Base-by-base conservation (phyloP, 2,888 invertebrate species). In the Rhaphigaster nebulosa region DNA sequence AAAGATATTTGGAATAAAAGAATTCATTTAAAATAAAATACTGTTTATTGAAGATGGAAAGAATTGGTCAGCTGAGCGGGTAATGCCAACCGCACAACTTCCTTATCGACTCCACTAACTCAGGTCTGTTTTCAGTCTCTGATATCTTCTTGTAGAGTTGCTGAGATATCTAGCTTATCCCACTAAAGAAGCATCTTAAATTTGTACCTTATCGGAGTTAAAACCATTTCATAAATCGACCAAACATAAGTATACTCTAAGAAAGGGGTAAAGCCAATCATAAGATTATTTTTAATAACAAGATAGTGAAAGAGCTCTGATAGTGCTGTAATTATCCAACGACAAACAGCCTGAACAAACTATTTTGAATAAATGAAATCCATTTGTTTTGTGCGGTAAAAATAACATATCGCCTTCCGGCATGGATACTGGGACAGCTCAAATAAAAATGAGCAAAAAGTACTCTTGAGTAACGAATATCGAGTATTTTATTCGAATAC, bases 211-310 rank as follows among this genome's bases (percentile, higher is more conserved):
- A 76, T 76, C 70, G 70, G 4, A 38, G 34, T 76, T 76, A 10
- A 23, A 76, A 76, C 70, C 70, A 76, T 76, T 76, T 76, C 70
- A 76, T 76, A 76, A 76, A 76, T 76, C 70, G 20, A 38, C 70
- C 70, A 23, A 23, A 76, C 34, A 23, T 76, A 76, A 76, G 15
- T 65, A 65, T 18, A 15, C 29, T 29, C 29, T 15, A 29, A 65
- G 20, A 38, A 76, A 34, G 23, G 70, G 70, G 23, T 76, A 76
- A 76, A 76, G 20, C 38, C 70, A 1, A 38, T 76, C 38, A 23
- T 76, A 38, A 76, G 23, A 76, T 12, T 76, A 34, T 76, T 76
- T 76, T 76, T 76, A 76, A 76, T 76, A 76, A 76, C 34, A 76
- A 34, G 15, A 65, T 34, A 15, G 29, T 18, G 29, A 18, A 34